Evolutionary conservation across 2,113 vertebrate genomes (phyloP).

Genomic region (Chlorodrepanis virens): DNA sequence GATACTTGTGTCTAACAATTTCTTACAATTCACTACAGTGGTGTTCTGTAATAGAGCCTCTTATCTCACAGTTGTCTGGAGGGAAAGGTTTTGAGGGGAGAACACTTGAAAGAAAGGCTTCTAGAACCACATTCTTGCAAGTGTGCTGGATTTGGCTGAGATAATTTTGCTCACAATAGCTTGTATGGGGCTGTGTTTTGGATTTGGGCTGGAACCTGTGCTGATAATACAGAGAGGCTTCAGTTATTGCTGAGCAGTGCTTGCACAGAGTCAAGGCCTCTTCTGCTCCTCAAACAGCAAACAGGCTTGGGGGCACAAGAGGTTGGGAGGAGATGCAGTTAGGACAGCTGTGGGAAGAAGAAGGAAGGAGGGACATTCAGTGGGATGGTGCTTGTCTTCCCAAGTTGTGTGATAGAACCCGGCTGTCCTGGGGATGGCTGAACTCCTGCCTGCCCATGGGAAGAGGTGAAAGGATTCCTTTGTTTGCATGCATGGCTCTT

Average conservation of each 20-base stretch:
- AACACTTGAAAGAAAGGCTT: background rate
- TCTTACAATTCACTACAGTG: background rate
- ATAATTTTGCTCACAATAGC: background rate
- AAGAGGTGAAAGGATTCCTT: background rate
- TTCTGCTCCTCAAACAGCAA: background rate
- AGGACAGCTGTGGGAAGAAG: background rate
- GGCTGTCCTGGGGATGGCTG: background rate
- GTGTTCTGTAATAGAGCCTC: background rate
- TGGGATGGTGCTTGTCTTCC: background rate
- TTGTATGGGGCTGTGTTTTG: background rate
- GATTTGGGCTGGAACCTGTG: background rate
- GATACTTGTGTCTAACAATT: conserved; percentile 23
- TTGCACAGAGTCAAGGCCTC: background rate
- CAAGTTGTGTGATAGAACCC: background rate
- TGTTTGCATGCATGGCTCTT: background rate
- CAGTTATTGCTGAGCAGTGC: too few relatives aligned
- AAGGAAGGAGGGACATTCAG: too few relatives aligned
- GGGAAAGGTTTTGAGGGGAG: background rate
- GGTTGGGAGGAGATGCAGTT: background rate
- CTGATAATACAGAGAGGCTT: background rate
- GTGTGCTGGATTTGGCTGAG: background rate
- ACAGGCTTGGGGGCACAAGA: background rate
- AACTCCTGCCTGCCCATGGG: background rate
- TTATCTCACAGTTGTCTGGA: conserved; percentile 1
- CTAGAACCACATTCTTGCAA: background rate